Base-by-base conservation (phyloP, 2,113 vertebrate species). In the Tenebrosternarchus preto region DNA sequence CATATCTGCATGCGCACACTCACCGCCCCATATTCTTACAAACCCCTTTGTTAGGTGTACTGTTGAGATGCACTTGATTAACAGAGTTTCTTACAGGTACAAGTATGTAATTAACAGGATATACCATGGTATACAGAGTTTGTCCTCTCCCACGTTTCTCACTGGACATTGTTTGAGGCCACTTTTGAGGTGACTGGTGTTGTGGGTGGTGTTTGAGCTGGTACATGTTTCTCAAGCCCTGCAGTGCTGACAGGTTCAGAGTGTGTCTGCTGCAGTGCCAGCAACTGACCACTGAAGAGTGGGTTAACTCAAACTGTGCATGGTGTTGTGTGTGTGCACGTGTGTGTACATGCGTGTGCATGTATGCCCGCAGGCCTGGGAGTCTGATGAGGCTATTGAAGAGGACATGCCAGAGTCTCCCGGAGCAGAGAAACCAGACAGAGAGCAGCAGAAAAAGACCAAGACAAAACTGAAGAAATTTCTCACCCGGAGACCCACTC, bases 391-490 rank as follows among this genome's bases (percentile, higher is more conserved):
- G 88, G 89, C 90, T 50, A 81, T 94, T 64, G 97, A 98, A n/a
- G 97, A 97, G 77, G 97, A 97, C 1, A 69, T 94, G 84, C 95
- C 95, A 0, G 96, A 98, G 84, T 97, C 95, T 0, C 95, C 96
- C 1, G 94, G 92, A 5, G 76, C 84, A 0, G 96, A 98, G 86
- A 97, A 95, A 83, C 93, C 94, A 0, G 96, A 98, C 87, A 96
- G 95, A 88, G 91, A 92, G 55, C 93, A 97, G 82, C 94, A 97
- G 88, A 98, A 98, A 63, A 98, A 98, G 90, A 96, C 95, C 56
- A 94, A 94, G 90, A 95, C 95, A 15, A 98, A 98, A 87, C 92
- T 99, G 82, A 98, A 95, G 92, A 98, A 97, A 89, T 98, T 99
- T 91, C 96, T 99, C 64, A 97, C 92, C 0, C 92, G 96, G 9